Percentiles rank a stretch among this genome's conserved stretches.
phyloP scores from a whole-genome alignment of 1,140 invertebrate genomes.

The Drosophila bocqueti region DNA sequence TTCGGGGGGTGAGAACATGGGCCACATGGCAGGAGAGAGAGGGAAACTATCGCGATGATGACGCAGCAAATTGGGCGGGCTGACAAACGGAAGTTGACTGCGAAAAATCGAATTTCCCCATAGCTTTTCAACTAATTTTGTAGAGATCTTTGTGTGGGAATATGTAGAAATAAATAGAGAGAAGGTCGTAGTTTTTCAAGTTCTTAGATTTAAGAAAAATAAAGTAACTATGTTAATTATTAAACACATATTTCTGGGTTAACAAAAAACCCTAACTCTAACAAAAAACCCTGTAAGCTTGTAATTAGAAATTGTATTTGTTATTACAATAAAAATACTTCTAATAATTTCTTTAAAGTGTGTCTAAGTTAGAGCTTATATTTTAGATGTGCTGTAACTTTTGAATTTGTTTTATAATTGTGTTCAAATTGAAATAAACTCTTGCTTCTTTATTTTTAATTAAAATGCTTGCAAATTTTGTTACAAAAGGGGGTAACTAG shows the following conservation, averaged over 20 bases:
- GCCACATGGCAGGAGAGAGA: slow-evolving; percentile 13
- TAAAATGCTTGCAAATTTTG: not conserved
- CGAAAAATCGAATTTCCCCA: slow-evolving; percentile 71
- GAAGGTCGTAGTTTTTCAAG: not conserved
- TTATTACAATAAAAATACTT: too few relatives aligned
- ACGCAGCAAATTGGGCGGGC: slow-evolving; percentile 42
- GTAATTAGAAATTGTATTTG: too few relatives aligned
- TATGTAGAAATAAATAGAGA: not conserved
- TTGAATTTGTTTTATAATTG: too few relatives aligned
- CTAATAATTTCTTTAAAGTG: too few relatives aligned
- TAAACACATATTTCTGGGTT: too few relatives aligned
- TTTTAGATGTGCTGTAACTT: too few relatives aligned
- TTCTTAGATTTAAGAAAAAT: not conserved
- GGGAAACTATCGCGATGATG: slow-evolving; percentile 58
- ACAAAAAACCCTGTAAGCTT: too few relatives aligned
- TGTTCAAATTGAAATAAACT: too few relatives aligned
- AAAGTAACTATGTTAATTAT: too few relatives aligned
- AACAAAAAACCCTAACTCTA: too few relatives aligned
- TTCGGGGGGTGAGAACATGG: not conserved
- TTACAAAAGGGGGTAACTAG: not conserved
- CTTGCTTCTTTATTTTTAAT: too few relatives aligned
- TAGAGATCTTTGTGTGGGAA: not conserved
- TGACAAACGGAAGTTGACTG: slow-evolving; percentile 69
- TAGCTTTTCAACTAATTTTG: slow-evolving; percentile 14
- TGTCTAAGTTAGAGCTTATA: too few relatives aligned